These are phyloP conservation scores for Steatocranus sp. DNA, from an alignment of 2,797 vertebrate species.

Conservation along the genomic window DNA sequence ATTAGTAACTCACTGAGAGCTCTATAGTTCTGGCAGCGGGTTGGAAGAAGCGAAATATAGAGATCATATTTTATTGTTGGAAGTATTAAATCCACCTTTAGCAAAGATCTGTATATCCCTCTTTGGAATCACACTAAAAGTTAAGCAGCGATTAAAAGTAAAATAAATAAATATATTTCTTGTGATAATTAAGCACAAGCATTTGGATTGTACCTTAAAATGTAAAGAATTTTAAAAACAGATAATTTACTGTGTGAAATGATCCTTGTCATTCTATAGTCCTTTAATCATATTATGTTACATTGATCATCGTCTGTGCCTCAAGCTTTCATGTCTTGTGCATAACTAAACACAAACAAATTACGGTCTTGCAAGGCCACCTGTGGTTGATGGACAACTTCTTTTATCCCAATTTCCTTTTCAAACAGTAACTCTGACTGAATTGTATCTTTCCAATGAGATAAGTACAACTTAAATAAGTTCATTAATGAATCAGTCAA, in stretches of 20 bases:
- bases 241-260: background rate
- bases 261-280: background rate
- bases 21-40: background rate
- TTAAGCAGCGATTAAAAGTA: background rate
- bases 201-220: background rate
- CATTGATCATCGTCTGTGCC: background rate
- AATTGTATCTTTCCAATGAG: accelerated
- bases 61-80: background rate
- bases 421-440: background rate
- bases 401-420: background rate
- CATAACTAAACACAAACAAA: background rate
- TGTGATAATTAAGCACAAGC: background rate
- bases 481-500: background rate
- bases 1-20: background rate
- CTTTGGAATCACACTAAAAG: background rate
- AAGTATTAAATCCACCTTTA: background rate
- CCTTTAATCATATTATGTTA: background rate
- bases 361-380: background rate
- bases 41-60: background rate
- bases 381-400: background rate
- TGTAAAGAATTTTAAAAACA: background rate
- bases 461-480: background rate
- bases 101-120: background rate
- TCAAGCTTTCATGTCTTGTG: background rate
- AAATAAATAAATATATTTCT: background rate